Evolutionary conservation across 2,113 vertebrate species (phyloP).

Genomic region (Oriolus oriolus): DNA sequence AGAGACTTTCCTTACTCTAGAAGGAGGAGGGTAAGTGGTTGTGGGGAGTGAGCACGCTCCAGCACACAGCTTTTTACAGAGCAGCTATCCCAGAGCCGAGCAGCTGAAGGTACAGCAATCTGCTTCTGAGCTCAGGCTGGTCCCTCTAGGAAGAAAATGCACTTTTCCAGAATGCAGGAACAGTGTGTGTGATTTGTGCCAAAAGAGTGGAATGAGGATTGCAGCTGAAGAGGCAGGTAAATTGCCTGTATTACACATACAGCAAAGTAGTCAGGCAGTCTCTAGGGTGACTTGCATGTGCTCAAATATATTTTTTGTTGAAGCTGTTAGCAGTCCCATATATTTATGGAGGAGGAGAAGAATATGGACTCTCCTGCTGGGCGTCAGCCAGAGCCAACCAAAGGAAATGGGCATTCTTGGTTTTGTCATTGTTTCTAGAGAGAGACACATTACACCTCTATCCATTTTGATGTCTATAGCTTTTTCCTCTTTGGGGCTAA

Average conservation of each 20-base stretch:
- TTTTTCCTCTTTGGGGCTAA: neutral
- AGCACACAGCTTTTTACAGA: fast-evolving
- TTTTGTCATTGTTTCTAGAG: neutral
- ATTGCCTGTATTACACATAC: neutral
- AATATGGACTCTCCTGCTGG: neutral
- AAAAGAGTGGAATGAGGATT: neutral
- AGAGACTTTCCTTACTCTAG: neutral
- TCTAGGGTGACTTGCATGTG: neutral
- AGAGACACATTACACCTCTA: neutral
- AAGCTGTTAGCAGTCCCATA: neutral
- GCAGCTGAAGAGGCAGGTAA: neutral
- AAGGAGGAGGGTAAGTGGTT: neutral
- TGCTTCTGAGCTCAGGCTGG: neutral
- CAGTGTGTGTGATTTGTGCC: neutral
- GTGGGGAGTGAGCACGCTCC: neutral
- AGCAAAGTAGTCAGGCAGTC: neutral
- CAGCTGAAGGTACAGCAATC: neutral
- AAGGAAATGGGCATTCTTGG: neutral
- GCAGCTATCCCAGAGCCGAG: neutral
- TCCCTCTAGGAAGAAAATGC: neutral
- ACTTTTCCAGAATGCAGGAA: neutral
- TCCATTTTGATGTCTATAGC: neutral
- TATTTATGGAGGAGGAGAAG: neutral
- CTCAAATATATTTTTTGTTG: neutral
- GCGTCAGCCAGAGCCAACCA: neutral